Conservation (phyloP, 2,888 invertebrate species). For the Brenthis ino region DNA sequence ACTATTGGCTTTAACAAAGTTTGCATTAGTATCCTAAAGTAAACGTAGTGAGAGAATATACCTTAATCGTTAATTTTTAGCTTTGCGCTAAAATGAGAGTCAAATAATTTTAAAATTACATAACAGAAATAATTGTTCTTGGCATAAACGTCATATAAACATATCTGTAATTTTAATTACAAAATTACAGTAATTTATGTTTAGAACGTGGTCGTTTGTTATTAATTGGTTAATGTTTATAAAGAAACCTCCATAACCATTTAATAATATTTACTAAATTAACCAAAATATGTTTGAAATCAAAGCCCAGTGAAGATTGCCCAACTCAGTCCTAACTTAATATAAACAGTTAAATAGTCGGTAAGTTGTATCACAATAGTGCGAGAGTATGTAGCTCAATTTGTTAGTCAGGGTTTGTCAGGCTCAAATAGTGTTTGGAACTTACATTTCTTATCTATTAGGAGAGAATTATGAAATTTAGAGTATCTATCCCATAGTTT, state of each 20-base stretch:
- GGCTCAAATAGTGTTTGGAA: slow-evolving; percentile 15
- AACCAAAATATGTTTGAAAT: slow-evolving; percentile 5
- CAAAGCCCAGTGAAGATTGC: slow-evolving; percentile 17
- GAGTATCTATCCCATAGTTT: background rate
- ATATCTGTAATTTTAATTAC: too few species aligned
- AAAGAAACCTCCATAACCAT: too few species aligned
- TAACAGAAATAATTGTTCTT: too few species aligned
- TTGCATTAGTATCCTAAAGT: background rate
- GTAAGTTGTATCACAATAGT: slow-evolving; percentile 27
- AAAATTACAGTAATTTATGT: too few species aligned
- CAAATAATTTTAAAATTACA: too few species aligned
- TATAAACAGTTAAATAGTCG: slow-evolving; percentile 24
- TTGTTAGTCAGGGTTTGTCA: slow-evolving; percentile 26
- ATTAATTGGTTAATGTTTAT: background rate
- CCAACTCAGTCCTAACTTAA: slow-evolving; percentile 29
- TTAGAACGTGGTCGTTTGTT: too few species aligned
- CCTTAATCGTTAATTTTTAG: too few species aligned
- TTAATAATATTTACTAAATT: background rate
- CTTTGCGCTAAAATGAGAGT: too few species aligned
- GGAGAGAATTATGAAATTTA: background rate
- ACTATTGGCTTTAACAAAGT: slow-evolving; percentile 5
- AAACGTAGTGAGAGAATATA: background rate
- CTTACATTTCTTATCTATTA: slow-evolving; percentile 15
- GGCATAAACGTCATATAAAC: too few species aligned
- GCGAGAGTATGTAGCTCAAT: slow-evolving; percentile 20